Percentiles rank a stretch among this genome's conserved stretches.
phyloP scores from a whole-genome alignment of 2,888 invertebrate genomes.

The Papilio gigon region DNA sequence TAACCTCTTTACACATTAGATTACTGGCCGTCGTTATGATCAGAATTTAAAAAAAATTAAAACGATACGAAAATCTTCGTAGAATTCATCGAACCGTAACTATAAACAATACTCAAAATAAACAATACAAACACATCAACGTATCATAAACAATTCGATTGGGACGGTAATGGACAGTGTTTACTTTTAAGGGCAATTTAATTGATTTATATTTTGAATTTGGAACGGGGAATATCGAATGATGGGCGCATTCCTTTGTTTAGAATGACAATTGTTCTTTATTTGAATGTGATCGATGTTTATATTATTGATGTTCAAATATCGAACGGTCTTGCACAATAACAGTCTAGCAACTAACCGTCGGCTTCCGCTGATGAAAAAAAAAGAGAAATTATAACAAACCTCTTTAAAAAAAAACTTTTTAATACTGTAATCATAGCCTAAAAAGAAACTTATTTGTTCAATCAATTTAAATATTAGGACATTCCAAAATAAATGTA shows the following conservation, averaged over 20 bases:
- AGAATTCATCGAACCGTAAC: slow-evolving; percentile 8
- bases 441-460: too few relatives aligned
- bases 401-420: too few relatives aligned
- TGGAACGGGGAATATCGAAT: slow-evolving; percentile 20
- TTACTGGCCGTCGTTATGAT: slow-evolving; percentile 25
- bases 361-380: too few relatives aligned
- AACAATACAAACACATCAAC: slow-evolving; percentile 22
- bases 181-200: slow-evolving; percentile 23
- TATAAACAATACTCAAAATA: slow-evolving; percentile 28
- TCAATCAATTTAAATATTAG: too few relatives aligned
- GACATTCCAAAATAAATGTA: too few relatives aligned
- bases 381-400: too few relatives aligned
- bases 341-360: background rate
- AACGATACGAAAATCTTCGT: background rate
- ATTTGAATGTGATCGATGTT: slow-evolving; percentile 18
- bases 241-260: slow-evolving; percentile 15
- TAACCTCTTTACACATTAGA: slow-evolving; percentile 34
- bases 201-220: slow-evolving; percentile 38
- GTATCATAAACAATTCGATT: slow-evolving; percentile 25
- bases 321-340: background rate
- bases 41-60: slow-evolving; percentile 36
- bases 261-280: slow-evolving; percentile 21
- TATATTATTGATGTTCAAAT: background rate
- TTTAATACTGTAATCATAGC: too few relatives aligned
- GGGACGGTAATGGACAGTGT: background rate